phyloP scores from a whole-genome alignment of 2,888 invertebrate genomes.

The Drosophila borborema region DNA sequence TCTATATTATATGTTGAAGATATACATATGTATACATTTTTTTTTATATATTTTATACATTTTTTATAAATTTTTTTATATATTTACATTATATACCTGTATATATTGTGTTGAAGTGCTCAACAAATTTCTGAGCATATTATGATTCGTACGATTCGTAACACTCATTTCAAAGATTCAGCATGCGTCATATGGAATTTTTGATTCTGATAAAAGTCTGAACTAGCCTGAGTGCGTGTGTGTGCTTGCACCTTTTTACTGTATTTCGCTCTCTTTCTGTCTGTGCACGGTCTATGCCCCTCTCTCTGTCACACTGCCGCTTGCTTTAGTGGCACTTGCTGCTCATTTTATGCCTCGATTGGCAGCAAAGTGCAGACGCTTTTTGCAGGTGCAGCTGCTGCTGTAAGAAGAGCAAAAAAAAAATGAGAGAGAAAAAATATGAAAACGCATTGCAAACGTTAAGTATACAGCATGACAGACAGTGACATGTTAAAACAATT shows the following conservation, averaged over 20 bases:
- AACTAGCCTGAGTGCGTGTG: not conserved
- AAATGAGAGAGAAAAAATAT: constrained; percentile 1
- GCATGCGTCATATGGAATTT: constrained; percentile 49
- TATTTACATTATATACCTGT: not conserved
- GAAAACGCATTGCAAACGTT: constrained; percentile 18
- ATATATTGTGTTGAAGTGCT: constrained; percentile 6
- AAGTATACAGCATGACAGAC: constrained; percentile 22
- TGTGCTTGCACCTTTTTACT: constrained; percentile 20
- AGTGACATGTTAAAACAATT: constrained; percentile 26
- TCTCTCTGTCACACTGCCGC: constrained; percentile 19
- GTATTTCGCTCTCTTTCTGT: not conserved
- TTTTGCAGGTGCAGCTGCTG: constrained; percentile 48
- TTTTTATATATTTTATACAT: too few relatives aligned
- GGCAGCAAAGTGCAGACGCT: constrained; percentile 71
- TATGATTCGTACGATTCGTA: constrained; percentile 25
- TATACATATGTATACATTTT: too few relatives aligned
- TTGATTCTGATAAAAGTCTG: constrained; percentile 61
- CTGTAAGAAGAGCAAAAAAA: constrained; percentile 10
- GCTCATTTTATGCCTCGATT: constrained; percentile 82
- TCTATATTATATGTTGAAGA: too few relatives aligned
- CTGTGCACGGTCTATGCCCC: not conserved
- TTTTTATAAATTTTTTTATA: too few relatives aligned
- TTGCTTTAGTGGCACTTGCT: constrained; percentile 77
- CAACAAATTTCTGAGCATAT: constrained; percentile 10
- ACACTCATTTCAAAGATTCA: constrained; percentile 30